Evolutionary conservation across 1,140 invertebrate genomes (phyloP), one percentile per base, ranked within the genome.

Genomic region (Drosophila pseudoananassae): DNA sequence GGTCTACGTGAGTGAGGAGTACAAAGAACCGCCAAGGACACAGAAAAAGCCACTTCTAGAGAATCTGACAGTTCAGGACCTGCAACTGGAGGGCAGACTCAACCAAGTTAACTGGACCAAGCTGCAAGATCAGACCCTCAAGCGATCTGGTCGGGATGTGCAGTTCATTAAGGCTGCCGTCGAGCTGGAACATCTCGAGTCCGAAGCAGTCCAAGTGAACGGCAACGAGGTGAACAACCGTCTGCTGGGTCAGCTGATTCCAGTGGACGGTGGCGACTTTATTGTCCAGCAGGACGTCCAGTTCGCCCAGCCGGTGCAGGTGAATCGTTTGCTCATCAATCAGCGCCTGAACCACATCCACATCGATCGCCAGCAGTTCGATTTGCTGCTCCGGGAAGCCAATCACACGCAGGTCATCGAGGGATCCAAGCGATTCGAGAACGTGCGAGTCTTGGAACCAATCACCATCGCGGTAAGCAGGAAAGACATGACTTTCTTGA

Each of bases 331-430:
- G n/a, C 2, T 68, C 1, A 90, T 93, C 14, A 64, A 74, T 12
- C 61, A 91, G n/a, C 78, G 81, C 9, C 54, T 93, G 8, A 92
- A 93, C 69, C 78, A 92, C 17, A 92, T 93, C 49, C 60, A 83
- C 38, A 91, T 93, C 0, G 52, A 77, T 51, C 53, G 92, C 2
- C 91, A 92, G 25, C 66, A 80, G 36, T 82, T 93, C 4, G 90
- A 93, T 69, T 76, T 93, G 43, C 71, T 93, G 43, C 70, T 92
- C 4, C 91, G 76, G 40, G 57, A 92, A 29, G 55, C 77, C 0
- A 63, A 78, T 47, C 57, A 91, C 20, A 84, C 78, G 1, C 93
- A 93, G 75, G 64, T 91, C 12, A 90, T 93, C 5, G 79, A 66
- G 5, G 92, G 91, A 4, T 14, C 49, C 1, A 93, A 93, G 68